Percentiles rank a stretch among this genome's conserved stretches.
phyloP scores from a whole-genome alignment of 2,888 invertebrate genomes.

The Cantharis rustica region DNA sequence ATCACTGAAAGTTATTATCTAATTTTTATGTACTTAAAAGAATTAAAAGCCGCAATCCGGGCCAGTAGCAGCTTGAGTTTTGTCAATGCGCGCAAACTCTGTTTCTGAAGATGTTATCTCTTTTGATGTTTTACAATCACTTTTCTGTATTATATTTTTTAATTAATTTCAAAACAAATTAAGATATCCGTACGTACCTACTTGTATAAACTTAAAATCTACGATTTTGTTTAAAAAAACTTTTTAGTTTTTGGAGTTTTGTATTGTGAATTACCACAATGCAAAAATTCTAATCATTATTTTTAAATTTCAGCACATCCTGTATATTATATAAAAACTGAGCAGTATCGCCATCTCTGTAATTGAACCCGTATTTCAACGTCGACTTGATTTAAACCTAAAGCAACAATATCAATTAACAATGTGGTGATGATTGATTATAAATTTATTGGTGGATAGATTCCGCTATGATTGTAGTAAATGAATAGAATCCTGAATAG shows the following conservation, averaged over 20 bases:
- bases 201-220: neutral
- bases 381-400: neutral
- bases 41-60: neutral
- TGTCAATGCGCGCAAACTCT: neutral
- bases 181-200: neutral
- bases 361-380: neutral
- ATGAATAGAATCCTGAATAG: neutral
- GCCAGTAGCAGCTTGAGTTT: neutral
- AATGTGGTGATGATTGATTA: neutral
- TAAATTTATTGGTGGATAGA: neutral
- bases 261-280: neutral
- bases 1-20: neutral
- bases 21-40: neutral
- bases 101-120: neutral
- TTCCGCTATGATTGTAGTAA: neutral
- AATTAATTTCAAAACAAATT: neutral
- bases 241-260: neutral
- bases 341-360: neutral
- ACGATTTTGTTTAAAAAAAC: neutral
- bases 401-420: neutral
- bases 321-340: neutral
- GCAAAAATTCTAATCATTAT: neutral
- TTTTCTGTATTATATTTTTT: neutral
- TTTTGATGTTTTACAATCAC: neutral
- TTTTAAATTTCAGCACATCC: neutral